These are phyloP conservation scores for Pangasius djambal DNA, from an alignment of 2,797 vertebrate genomes.

Conservation along the genomic window DNA sequence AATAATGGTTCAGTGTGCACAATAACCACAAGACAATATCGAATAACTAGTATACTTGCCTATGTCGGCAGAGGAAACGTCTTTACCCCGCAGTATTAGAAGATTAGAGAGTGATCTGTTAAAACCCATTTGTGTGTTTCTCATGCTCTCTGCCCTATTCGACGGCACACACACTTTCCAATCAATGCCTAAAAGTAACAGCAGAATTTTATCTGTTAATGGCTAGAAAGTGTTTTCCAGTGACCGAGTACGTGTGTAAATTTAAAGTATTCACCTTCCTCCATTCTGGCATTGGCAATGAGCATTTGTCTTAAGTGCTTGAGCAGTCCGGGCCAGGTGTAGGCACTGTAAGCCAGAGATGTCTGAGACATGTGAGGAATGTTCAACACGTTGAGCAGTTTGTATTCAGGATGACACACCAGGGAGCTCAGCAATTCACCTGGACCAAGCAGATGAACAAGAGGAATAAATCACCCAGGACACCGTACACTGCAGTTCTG, in stretches of 20 bases:
- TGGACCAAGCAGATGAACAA: constrained; percentile 59
- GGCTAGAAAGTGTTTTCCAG: neutral
- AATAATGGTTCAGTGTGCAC: neutral
- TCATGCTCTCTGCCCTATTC: constrained; percentile 57
- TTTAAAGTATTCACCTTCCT: constrained; percentile 80
- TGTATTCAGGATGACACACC: constrained; percentile 91
- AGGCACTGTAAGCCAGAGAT: constrained; percentile 85
- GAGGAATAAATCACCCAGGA: neutral
- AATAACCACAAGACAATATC: neutral
- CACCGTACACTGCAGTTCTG: neutral
- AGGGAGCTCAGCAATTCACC: constrained; percentile 87
- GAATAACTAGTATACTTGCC: constrained; percentile 69
- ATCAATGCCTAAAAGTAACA: constrained; percentile 81
- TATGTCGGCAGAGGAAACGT: constrained; percentile 76
- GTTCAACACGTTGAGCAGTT: constrained; percentile 85
- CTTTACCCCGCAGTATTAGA: constrained; percentile 90
- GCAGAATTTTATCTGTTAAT: neutral
- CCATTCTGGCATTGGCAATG: constrained; percentile 91
- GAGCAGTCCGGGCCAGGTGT: constrained; percentile 89
- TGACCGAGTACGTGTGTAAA: neutral
- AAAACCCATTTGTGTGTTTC: constrained; percentile 68
- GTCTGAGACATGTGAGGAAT: constrained; percentile 90
- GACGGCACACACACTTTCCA: constrained; percentile 82
- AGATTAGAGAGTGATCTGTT: constrained; percentile 92
- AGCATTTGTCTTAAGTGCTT: constrained; percentile 97